Conservation (phyloP, 2,888 invertebrate species). For the Drosophila falleni region DNA sequence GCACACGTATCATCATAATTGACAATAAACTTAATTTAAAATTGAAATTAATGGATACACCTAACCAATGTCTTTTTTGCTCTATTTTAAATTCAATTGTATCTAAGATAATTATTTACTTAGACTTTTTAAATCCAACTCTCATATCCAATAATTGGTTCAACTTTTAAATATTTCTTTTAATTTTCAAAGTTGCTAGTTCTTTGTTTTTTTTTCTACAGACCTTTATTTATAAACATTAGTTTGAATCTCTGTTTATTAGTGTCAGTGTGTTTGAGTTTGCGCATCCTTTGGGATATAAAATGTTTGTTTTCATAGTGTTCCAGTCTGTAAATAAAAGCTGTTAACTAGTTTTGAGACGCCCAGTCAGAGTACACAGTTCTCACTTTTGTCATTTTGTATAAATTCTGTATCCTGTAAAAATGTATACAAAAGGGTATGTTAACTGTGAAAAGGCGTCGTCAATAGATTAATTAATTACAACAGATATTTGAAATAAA, state of each 20-base stretch:
- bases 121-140: not conserved
- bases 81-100: not conserved
- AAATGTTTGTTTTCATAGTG: slow-evolving; percentile 60
- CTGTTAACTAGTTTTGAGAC: slow-evolving; percentile 70
- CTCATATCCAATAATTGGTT: not conserved
- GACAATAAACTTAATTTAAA: not conserved
- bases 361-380: not conserved
- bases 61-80: not conserved
- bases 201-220: not conserved
- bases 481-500: too few relatives aligned
- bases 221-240: slow-evolving; percentile 9
- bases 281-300: slow-evolving; percentile 42
- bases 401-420: slow-evolving; percentile 5
- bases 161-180: not conserved
- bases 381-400: slow-evolving; percentile 8
- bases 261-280: not conserved
- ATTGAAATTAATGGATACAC: not conserved
- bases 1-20: slow-evolving; percentile 2
- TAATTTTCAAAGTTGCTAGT: not conserved
- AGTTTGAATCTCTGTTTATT: slow-evolving; percentile 6
- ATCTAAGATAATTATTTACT: not conserved
- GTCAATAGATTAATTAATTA: too few relatives aligned
- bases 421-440: slow-evolving; percentile 10
- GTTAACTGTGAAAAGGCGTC: slow-evolving; percentile 7
- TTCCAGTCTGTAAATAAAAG: slow-evolving; percentile 68